These are phyloP conservation scores for Xenopus borealis DNA, from an alignment of 2,113 vertebrate genomes.

Conservation along the genomic window DNA sequence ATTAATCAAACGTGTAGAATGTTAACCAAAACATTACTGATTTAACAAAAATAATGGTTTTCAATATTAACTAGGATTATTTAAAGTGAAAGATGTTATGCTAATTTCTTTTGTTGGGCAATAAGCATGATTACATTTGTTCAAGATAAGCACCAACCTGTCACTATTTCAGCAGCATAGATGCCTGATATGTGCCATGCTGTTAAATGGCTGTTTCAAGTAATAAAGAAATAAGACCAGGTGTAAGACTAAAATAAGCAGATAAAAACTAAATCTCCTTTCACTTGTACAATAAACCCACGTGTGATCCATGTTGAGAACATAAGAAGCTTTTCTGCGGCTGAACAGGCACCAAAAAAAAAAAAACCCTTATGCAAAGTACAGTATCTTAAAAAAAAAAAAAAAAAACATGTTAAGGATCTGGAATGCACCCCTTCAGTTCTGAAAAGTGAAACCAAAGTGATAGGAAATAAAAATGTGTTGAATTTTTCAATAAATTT, in stretches of 20 bases:
- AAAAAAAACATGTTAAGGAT: background rate
- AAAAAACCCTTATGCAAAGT: too few relatives aligned
- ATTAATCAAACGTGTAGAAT: too few relatives aligned
- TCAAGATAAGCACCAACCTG: background rate
- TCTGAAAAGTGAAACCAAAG: too few relatives aligned
- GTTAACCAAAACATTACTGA: too few relatives aligned
- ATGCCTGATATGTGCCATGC: background rate
- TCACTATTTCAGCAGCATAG: constrained; percentile 2
- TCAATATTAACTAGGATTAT: too few relatives aligned
- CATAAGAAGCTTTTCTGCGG: constrained; percentile 26
- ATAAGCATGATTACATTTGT: constrained; percentile 3
- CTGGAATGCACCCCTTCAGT: too few relatives aligned
- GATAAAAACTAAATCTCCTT: constrained; percentile 10
- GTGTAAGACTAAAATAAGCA: constrained; percentile 13
- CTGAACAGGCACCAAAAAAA: constrained; percentile 16
- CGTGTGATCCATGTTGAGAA: constrained; percentile 24
- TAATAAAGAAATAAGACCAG: constrained; percentile 1
- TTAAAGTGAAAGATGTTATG: background rate
- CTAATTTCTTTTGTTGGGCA: background rate
- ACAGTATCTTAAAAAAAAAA: too few relatives aligned
- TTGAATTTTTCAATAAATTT: too few relatives aligned
- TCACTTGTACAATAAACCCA: constrained; percentile 17
- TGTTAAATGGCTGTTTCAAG: background rate
- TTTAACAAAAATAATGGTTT: too few relatives aligned
- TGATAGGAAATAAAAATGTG: too few relatives aligned